Evolutionary conservation across 1,140 invertebrate genomes (phyloP).

Genomic region (Schlechtendalia chinensis): DNA sequence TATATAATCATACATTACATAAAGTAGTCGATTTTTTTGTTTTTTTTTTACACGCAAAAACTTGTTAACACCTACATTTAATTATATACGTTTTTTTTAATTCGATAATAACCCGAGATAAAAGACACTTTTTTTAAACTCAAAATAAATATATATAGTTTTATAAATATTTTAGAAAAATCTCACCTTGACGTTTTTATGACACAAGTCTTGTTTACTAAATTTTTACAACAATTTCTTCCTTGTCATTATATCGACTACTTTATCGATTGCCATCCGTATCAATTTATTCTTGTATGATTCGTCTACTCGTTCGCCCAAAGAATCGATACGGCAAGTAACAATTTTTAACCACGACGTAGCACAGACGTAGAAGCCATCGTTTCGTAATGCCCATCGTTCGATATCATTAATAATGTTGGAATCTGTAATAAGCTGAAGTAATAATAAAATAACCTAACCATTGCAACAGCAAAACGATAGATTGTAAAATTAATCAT

Average conservation of each 20-base stretch:
- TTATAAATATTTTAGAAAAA: no score
- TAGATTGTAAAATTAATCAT: constrained; percentile 10
- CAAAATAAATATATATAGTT: no score
- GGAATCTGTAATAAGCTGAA: neutral
- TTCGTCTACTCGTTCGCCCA: neutral
- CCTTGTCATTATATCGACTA: constrained; percentile 12
- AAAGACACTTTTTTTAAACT: no score
- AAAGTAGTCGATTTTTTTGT: no score
- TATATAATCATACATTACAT: neutral
- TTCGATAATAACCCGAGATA: no score
- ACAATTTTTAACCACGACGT: constrained; percentile 29
- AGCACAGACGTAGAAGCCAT: neutral
- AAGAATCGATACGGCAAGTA: neutral
- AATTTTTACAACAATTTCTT: neutral
- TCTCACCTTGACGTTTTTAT: constrained; percentile 6
- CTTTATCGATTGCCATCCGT: constrained; percentile 22
- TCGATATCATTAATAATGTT: constrained; percentile 20
- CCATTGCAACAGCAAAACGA: neutral
- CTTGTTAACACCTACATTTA: neutral
- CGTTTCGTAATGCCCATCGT: constrained; percentile 18
- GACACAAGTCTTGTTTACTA: neutral
- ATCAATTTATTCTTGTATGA: neutral
- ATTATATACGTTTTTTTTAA: no score
- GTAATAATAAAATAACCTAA: neutral
- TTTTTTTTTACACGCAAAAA: neutral